Conservation (phyloP, 2,113 vertebrate genomes). For the Thryonomys swinderianus region DNA sequence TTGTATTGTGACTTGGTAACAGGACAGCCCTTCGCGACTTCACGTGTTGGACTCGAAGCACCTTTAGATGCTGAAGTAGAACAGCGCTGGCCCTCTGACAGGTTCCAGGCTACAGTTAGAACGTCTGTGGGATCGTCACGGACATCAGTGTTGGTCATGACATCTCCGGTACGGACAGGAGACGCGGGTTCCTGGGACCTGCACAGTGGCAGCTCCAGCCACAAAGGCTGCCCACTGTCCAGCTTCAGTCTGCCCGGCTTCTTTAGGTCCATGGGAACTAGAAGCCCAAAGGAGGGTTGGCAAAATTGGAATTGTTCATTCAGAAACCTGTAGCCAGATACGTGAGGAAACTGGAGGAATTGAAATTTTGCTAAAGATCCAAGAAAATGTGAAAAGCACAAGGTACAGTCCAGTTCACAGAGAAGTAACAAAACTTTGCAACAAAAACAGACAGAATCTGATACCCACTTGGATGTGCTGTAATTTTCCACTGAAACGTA, state of each 20-base stretch:
- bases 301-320: not conserved
- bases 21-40: not conserved
- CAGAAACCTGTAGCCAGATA: not conserved
- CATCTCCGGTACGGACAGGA: not conserved
- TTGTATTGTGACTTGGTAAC: not conserved
- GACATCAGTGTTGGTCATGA: not conserved
- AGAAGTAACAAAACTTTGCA: not conserved
- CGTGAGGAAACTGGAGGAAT: not conserved
- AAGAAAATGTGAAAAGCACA: not conserved
- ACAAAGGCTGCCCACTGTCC: fast-evolving
- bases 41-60: not conserved
- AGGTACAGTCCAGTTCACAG: not conserved
- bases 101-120: not conserved
- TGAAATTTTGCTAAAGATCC: not conserved
- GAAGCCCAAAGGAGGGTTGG: not conserved
- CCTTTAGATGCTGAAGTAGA: not conserved
- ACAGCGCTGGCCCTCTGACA: not conserved
- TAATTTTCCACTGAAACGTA: not conserved
- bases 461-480: not conserved
- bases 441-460: not conserved
- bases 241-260: not conserved
- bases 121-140: not conserved
- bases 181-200: not conserved
- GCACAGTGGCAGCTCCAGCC: not conserved
- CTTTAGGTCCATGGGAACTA: not conserved